phyloP scores from a whole-genome alignment of 2,797 vertebrate species.

The Mormyrus proboscirostris region DNA sequence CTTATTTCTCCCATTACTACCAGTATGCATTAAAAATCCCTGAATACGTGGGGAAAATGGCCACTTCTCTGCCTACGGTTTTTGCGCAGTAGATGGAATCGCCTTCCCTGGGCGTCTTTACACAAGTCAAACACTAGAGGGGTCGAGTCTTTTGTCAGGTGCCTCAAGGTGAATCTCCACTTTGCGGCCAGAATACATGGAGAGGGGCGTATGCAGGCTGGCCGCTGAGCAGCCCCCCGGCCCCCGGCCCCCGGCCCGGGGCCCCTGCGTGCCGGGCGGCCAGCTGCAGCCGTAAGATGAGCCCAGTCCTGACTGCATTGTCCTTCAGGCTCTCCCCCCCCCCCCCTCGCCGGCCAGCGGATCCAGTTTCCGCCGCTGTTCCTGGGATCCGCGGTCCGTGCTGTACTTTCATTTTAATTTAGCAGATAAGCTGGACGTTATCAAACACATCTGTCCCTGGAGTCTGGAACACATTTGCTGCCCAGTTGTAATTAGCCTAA shows the following conservation, averaged over 20 bases:
- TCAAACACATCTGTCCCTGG: constrained; percentile 47
- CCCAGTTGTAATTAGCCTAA: constrained; percentile 28
- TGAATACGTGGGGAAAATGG: neutral
- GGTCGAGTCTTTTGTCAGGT: constrained; percentile 25
- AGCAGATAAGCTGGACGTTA: constrained; percentile 43
- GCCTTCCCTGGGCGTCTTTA: neutral
- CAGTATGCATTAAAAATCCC: neutral
- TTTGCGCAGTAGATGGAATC: neutral
- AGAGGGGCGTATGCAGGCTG: constrained; percentile 11
- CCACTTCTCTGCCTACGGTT: neutral
- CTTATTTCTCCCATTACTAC: neutral
- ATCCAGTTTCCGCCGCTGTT: constrained; percentile 27
- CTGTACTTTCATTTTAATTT: constrained; percentile 48
- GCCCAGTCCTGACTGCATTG: neutral
- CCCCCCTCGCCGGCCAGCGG: constrained; percentile 2
- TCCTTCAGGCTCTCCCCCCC: constrained; percentile 14
- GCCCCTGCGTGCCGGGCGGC: neutral
- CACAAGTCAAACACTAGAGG: constrained; percentile 45
- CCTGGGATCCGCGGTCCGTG: constrained; percentile 33
- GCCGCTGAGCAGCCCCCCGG: neutral
- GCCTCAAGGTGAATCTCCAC: neutral
- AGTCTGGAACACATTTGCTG: constrained; percentile 36
- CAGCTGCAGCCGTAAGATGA: constrained; percentile 23
- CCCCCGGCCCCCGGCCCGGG: neutral
- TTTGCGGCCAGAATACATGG: no score